phyloP scores from a whole-genome alignment of 2,113 vertebrate genomes.

The Solea solea region DNA sequence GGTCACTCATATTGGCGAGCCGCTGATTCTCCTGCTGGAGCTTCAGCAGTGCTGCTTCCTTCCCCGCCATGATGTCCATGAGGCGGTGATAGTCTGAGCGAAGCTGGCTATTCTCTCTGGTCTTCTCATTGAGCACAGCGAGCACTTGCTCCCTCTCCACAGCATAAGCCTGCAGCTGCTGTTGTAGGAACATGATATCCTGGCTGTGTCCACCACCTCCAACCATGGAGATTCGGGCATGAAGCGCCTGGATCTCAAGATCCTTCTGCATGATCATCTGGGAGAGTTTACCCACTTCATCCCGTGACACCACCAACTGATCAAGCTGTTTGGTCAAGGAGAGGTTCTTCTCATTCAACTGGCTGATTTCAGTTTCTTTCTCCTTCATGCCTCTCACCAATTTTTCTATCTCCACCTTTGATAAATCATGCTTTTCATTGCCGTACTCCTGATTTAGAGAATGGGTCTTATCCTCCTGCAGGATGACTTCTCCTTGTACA shows the following conservation, averaged over 20 bases:
- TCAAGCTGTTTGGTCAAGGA: constrained; percentile 89
- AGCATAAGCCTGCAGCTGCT: constrained; percentile 91
- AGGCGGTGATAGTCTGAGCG: constrained; percentile 92
- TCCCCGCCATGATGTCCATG: constrained; percentile 92
- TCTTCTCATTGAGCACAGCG: constrained; percentile 93
- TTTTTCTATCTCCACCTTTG: constrained; percentile 92
- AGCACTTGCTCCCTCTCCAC: constrained; percentile 92
- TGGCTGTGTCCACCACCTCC: constrained; percentile 82
- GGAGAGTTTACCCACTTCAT: constrained; percentile 92
- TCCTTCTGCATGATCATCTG: constrained; percentile 94
- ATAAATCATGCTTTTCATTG: constrained; percentile 96
- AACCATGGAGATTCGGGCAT: constrained; percentile 84
- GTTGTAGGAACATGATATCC: constrained; percentile 89
- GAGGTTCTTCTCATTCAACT: constrained; percentile 94
- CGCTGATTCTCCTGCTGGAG: constrained; percentile 93
- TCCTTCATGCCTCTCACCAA: constrained; percentile 94
- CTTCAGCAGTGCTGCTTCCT: constrained; percentile 90
- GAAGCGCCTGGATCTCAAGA: constrained; percentile 92
- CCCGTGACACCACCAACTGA: constrained; percentile 86
- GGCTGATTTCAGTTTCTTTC: constrained; percentile 92
- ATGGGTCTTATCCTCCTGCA: constrained; percentile 90
- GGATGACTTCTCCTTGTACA: constrained; percentile 80
- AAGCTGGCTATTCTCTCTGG: constrained; percentile 93
- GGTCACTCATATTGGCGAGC: constrained; percentile 85
- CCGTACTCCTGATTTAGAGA: constrained; percentile 90